A percentile compares a stretch with the other conserved stretches of the same genome.
These are phyloP conservation scores for Uria aalge DNA, from an alignment of 2,113 vertebrate genomes.

Conservation along the genomic window DNA sequence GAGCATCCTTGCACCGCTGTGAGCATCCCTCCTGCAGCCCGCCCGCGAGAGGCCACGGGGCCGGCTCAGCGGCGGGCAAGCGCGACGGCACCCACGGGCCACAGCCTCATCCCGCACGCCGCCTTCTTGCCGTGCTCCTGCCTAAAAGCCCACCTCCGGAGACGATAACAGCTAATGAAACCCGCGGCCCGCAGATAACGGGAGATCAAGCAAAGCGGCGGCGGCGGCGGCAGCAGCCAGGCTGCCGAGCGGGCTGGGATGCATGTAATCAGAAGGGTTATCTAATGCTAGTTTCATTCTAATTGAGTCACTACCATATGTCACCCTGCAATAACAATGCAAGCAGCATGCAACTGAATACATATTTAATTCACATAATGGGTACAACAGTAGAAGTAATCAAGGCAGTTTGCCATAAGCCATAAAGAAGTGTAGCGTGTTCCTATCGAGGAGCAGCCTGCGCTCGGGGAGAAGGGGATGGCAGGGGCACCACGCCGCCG, in stretches of 20 bases:
- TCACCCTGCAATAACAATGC: constrained; percentile 82
- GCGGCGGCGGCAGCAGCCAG: constrained; percentile 33
- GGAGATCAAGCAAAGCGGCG: neutral
- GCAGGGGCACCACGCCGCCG: neutral
- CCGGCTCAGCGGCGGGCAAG: neutral
- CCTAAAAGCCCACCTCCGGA: neutral
- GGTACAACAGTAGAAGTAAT: constrained; percentile 85
- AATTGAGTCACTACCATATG: constrained; percentile 85
- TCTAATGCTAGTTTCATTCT: constrained; percentile 84
- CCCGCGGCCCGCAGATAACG: neutral
- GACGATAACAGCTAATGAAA: neutral
- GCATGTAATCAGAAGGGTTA: constrained; percentile 81
- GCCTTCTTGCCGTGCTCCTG: neutral
- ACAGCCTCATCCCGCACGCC: fast-evolving
- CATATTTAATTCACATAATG: constrained; percentile 88
- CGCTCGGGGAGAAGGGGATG: constrained; percentile 55
- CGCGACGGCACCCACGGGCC: fast-evolving
- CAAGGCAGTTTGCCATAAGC: constrained; percentile 86
- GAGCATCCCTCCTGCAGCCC: neutral
- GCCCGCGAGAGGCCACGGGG: neutral
- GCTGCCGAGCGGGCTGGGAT: constrained; percentile 67
- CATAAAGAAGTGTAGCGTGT: constrained; percentile 80
- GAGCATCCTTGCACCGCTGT: neutral
- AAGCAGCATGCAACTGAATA: constrained; percentile 84
- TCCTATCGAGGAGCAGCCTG: constrained; percentile 75